phyloP scores from a whole-genome alignment of 2,797 vertebrate genomes.

The Tinamus major region DNA sequence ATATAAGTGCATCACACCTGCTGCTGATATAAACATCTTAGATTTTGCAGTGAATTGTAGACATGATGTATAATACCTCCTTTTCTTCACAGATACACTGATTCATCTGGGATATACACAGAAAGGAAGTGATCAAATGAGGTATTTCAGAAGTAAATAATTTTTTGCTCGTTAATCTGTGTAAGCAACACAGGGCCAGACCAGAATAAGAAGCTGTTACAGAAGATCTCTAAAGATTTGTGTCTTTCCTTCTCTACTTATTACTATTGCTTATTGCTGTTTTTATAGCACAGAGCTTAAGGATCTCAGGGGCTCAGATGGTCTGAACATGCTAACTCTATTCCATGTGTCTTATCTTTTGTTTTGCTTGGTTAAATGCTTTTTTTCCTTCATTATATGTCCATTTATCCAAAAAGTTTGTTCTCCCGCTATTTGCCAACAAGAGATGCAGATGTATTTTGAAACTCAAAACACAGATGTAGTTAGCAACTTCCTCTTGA shows the following conservation, averaged over 20 bases:
- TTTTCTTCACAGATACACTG: not conserved
- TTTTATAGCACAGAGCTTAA: not conserved
- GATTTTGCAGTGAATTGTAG: not conserved
- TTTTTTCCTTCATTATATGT: not conserved
- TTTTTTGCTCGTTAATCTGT: not conserved
- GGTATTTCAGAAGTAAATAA: not conserved
- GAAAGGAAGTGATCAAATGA: not conserved
- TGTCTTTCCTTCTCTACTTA: not conserved
- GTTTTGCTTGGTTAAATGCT: not conserved
- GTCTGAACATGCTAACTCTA: not conserved
- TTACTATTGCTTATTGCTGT: not conserved
- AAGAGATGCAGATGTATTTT: not conserved
- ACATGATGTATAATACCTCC: not conserved
- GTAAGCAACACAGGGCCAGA: too few species aligned
- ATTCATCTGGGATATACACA: not conserved
- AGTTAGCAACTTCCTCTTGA: not conserved
- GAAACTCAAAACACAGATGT: not conserved
- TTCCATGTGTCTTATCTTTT: not conserved
- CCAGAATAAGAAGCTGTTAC: not conserved
- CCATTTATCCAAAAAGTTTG: not conserved
- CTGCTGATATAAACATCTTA: not conserved
- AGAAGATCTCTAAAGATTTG: not conserved
- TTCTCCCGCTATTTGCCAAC: not conserved
- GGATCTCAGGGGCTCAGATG: not conserved
- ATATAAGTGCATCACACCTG: not conserved